phyloP scores from a whole-genome alignment of 2,797 vertebrate species.

The Spinibarbus caldwelli region DNA sequence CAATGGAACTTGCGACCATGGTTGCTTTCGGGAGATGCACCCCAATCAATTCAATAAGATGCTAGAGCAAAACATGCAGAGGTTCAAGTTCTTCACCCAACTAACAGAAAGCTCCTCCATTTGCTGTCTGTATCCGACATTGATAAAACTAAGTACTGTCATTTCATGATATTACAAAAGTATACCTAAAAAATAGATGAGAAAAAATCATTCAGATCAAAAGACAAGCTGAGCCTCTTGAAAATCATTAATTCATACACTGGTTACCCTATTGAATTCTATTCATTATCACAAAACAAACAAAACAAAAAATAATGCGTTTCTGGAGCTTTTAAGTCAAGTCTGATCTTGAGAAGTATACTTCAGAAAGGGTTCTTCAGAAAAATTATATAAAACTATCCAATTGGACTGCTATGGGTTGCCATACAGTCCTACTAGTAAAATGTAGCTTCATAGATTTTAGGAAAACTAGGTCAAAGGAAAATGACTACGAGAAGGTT shows the following conservation, averaged over 20 bases:
- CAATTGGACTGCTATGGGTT: no score
- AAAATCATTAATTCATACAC: not conserved
- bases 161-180: not conserved
- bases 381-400: conserved; percentile 46
- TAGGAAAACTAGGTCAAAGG: no score
- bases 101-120: not conserved
- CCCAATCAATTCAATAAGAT: not conserved
- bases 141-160: not conserved
- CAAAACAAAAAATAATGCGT: not conserved
- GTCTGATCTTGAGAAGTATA: conserved; percentile 25
- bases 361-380: conserved; percentile 20
- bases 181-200: not conserved
- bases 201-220: not conserved
- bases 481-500: no score
- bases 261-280: not conserved
- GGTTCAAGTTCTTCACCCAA: no score
- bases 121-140: not conserved
- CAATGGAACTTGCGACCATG: not conserved
- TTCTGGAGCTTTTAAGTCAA: conserved; percentile 9
- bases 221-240: not conserved
- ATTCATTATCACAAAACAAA: not conserved
- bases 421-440: no score
- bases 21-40: not conserved
- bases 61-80: not conserved
- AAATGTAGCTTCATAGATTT: no score